Percentiles rank a stretch among this genome's conserved stretches.
phyloP scores from a whole-genome alignment of 1,140 invertebrate genomes.

The Hycleus cichorii region DNA sequence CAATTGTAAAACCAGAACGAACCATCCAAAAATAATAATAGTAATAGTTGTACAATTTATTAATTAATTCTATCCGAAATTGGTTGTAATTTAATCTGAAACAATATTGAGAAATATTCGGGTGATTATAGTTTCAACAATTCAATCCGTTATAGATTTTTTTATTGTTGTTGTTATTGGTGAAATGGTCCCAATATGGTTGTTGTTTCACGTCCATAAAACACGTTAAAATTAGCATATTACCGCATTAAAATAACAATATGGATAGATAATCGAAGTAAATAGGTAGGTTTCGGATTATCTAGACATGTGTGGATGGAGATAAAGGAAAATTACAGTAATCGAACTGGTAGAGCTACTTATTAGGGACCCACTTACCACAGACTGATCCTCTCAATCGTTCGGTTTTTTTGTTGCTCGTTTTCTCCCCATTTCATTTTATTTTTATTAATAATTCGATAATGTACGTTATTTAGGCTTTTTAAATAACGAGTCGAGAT shows the following conservation, averaged over 20 bases:
- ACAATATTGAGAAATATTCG: no score
- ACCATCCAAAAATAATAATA: no score
- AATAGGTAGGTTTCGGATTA: slow-evolving; percentile 29
- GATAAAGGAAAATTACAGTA: slow-evolving; percentile 35
- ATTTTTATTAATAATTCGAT: slow-evolving; percentile 32
- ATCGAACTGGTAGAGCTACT: slow-evolving; percentile 31
- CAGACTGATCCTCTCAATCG: no score
- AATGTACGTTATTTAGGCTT: slow-evolving; percentile 29
- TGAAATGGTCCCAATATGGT: no score
- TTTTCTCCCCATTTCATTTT: slow-evolving; percentile 12
- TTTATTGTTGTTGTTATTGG: no score
- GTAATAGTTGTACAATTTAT: no score
- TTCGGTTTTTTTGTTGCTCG: no score
- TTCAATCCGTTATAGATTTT: no score
- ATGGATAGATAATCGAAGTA: slow-evolving; percentile 33
- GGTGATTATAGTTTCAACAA: no score
- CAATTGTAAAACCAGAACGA: no score
- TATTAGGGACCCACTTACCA: slow-evolving; percentile 32
- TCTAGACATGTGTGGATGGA: slow-evolving; percentile 25
- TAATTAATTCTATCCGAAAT: no score
- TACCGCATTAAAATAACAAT: slow-evolving; percentile 31
- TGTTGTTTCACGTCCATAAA: neutral
- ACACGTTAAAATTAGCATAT: slow-evolving; percentile 25
- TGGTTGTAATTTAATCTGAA: no score
- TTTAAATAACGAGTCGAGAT: slow-evolving; percentile 25